These are phyloP conservation scores for Euphonia xanthogaster DNA, from an alignment of 2,797 vertebrate genomes.

Conservation along the genomic window DNA sequence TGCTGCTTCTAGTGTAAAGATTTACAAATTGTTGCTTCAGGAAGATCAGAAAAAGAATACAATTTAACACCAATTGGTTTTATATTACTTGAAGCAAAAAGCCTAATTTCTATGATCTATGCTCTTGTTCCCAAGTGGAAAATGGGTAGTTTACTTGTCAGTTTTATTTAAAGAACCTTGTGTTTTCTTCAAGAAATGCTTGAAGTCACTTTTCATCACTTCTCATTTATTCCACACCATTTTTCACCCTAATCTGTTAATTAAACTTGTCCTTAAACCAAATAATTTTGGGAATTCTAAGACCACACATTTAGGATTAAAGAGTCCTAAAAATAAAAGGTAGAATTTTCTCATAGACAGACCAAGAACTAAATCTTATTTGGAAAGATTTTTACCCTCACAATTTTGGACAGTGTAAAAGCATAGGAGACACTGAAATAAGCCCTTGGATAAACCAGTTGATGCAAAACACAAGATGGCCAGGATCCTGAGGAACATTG, in stretches of 20 bases:
- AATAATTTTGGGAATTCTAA: not conserved
- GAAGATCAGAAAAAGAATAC: not conserved
- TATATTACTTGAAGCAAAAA: not conserved
- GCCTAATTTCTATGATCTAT: not conserved
- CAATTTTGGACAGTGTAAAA: not conserved
- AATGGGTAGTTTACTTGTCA: not conserved
- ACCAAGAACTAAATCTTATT: not conserved
- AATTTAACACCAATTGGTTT: not conserved
- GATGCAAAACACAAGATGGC: not conserved
- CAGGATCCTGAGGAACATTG: not conserved
- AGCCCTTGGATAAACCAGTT: not conserved
- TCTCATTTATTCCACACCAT: not conserved
- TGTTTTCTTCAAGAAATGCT: not conserved
- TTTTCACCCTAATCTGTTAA: not conserved
- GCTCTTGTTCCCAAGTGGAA: not conserved
- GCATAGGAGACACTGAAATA: not conserved
- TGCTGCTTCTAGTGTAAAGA: not conserved
- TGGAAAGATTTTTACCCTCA: not conserved
- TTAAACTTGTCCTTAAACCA: not conserved
- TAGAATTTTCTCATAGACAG: not conserved
- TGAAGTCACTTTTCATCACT: not conserved
- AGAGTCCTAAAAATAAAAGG: not conserved
- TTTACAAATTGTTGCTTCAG: not conserved
- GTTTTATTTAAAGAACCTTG: not conserved
- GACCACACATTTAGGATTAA: not conserved